These are phyloP conservation scores for Nothobranchius furzeri DNA, from an alignment of 2,113 vertebrate genomes.

Conservation along the genomic window DNA sequence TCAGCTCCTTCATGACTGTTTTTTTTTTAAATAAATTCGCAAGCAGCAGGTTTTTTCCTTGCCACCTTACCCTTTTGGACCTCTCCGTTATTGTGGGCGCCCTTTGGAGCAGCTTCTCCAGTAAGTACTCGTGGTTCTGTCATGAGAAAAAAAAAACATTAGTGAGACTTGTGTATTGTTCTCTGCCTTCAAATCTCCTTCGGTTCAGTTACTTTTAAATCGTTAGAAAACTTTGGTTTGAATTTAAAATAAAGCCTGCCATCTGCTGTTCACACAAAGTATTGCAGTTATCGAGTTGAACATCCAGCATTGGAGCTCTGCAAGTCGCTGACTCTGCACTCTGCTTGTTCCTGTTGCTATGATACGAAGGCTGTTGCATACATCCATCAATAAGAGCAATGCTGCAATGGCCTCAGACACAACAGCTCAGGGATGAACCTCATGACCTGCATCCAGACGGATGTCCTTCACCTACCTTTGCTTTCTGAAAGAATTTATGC, in stretches of 20 bases:
- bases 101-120: conserved; percentile 90
- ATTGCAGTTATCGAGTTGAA: conserved; percentile 12
- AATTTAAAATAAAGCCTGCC: conserved; percentile 27
- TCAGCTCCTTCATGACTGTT: conserved; percentile 1
- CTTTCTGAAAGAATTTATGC: conserved; percentile 98
- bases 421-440: background rate
- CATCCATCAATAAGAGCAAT: conserved; percentile 42
- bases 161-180: no score
- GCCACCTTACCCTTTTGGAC: conserved; percentile 87
- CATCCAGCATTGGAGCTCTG: conserved; percentile 18
- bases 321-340: conserved; percentile 52
- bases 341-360: conserved; percentile 37
- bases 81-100: conserved; percentile 95
- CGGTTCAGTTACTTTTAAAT: no score
- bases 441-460: background rate
- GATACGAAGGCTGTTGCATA: conserved; percentile 45
- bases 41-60: background rate
- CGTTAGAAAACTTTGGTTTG: background rate
- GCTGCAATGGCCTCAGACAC: conserved; percentile 46
- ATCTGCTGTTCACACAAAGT: conserved; percentile 48
- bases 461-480: conserved; percentile 84
- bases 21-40: background rate
- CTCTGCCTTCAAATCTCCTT: no score
- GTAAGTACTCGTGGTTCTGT: conserved; percentile 94
- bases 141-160: background rate